Evolutionary conservation across 2,888 invertebrate genomes (phyloP), one percentile per base, ranked within the genome.

Genomic region (Trachelus iudaicus): DNA sequence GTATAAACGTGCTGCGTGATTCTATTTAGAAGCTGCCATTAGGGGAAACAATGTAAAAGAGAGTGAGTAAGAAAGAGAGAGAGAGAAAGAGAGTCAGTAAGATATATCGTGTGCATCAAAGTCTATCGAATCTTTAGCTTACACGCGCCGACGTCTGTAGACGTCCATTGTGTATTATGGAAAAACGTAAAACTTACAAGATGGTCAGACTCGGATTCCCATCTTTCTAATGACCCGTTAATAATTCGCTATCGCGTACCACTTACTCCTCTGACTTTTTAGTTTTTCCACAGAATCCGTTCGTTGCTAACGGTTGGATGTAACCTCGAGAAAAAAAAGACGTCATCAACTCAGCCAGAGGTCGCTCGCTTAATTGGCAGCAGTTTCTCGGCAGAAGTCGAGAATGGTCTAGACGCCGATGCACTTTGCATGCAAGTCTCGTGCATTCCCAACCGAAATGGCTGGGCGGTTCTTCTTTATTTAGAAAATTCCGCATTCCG

Each of bases 401-500:
- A 23, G 56, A 56, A 23, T 23, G 56, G 56, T 75, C 56, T 68
- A 31, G 75, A 75, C 74, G 71, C 82, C 80, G 82, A 80, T 83
- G 83, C 85, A 83, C 82, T 85, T 83, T 82, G 84, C 84, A 85
- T 83, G 85, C 86, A 80, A 85, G 86, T 85, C 86, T 85, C 88
- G 85, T 86, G 78, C 76, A 71, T 74, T 77, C 78, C 73, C 79
- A 77, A 77, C 56, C 81, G 81, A 79, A 78, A 81, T 78, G 82
- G 78, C 78, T 79, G 82, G 81, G 78, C 23, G 80, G 81, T 77
- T 80, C 85, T 56, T 86, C 87, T 88, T 88, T 88, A 88, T 89
- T 88, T 85, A 87, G 85, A 88, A 88, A 89, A 89, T 89, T 87
- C 85, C 85, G 81, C 87, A 85, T 87, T 87, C 87, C 85, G 79